These are phyloP conservation scores for Pterostichus niger DNA, from an alignment of 2,888 invertebrate genomes.

Conservation along the genomic window DNA sequence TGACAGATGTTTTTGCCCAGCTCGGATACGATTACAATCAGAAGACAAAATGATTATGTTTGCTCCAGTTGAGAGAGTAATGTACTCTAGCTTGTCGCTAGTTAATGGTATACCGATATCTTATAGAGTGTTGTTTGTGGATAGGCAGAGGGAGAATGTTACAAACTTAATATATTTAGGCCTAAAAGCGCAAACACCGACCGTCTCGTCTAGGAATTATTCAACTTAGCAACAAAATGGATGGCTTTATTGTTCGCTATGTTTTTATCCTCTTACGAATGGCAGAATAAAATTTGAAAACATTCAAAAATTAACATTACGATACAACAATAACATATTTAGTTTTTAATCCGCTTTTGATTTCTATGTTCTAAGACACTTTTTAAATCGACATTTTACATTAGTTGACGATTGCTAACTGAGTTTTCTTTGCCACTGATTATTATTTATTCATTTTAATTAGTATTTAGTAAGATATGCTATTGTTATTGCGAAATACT, in stretches of 20 bases:
- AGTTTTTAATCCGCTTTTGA: constrained; percentile 22
- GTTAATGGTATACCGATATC: constrained; percentile 74
- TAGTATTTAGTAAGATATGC: constrained; percentile 35
- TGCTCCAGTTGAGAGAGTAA: constrained; percentile 72
- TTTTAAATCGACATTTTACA: constrained; percentile 54
- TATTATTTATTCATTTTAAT: not conserved
- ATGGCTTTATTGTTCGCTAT: constrained; percentile 53
- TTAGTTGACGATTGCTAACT: constrained; percentile 57
- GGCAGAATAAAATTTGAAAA: constrained; percentile 34
- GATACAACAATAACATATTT: constrained; percentile 29
- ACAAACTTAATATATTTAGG: constrained; percentile 37
- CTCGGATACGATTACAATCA: too few species aligned
- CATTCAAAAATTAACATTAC: constrained; percentile 10
- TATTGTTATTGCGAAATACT: constrained; percentile 43
- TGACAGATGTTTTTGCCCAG: too few species aligned
- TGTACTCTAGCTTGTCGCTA: constrained; percentile 75
- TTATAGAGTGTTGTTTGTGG: not conserved
- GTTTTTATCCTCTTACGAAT: not conserved
- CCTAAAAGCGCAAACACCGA: constrained; percentile 35
- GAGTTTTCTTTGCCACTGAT: constrained; percentile 4
- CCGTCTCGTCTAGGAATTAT: too few species aligned
- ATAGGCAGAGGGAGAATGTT: not conserved
- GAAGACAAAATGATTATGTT: constrained; percentile 14
- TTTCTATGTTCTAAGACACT: constrained; percentile 59
- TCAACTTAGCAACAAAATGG: constrained; percentile 50